A percentile compares a stretch with the other conserved stretches of the same genome.
phyloP scores from a whole-genome alignment of 2,888 invertebrate genomes.

The Xestia rhomboidea region DNA sequence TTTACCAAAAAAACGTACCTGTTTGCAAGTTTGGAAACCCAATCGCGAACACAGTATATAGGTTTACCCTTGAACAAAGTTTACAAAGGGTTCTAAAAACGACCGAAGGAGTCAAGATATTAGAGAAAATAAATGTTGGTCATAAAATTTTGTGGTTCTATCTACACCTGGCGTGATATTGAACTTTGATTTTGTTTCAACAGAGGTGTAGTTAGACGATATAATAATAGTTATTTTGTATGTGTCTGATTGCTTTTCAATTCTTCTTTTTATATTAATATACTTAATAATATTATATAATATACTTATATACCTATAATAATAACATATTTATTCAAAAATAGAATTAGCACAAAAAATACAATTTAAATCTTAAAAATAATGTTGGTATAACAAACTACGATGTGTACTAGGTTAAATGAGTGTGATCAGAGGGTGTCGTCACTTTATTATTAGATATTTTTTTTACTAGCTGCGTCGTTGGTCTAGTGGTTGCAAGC shows the following conservation, averaged over 20 bases:
- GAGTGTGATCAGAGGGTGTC: too few relatives aligned
- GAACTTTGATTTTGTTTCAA: slow-evolving; percentile 54
- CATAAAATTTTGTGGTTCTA: slow-evolving; percentile 59
- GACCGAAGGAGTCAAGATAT: slow-evolving; percentile 20
- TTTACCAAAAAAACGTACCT: not conserved
- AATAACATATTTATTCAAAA: too few relatives aligned
- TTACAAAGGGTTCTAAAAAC: slow-evolving; percentile 48
- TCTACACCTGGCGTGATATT: slow-evolving; percentile 42
- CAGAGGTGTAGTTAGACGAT: not conserved
- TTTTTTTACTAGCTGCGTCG: too few relatives aligned
- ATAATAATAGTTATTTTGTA: slow-evolving; percentile 14
- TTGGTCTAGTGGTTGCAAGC: too few relatives aligned
- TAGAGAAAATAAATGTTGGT: slow-evolving; percentile 49
- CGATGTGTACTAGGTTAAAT: too few relatives aligned
- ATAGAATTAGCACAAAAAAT: too few relatives aligned
- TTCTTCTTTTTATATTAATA: not conserved
- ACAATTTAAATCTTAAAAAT: too few relatives aligned
- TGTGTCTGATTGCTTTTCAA: slow-evolving; percentile 8
- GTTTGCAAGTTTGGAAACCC: not conserved
- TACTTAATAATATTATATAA: too few relatives aligned
- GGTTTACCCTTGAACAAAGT: slow-evolving; percentile 39
- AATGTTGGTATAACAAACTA: too few relatives aligned
- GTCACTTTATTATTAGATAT: too few relatives aligned
- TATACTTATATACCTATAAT: too few relatives aligned
- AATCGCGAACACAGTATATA: not conserved